Conservation (phyloP, 2,888 invertebrate genomes). For the Antitype chi region DNA sequence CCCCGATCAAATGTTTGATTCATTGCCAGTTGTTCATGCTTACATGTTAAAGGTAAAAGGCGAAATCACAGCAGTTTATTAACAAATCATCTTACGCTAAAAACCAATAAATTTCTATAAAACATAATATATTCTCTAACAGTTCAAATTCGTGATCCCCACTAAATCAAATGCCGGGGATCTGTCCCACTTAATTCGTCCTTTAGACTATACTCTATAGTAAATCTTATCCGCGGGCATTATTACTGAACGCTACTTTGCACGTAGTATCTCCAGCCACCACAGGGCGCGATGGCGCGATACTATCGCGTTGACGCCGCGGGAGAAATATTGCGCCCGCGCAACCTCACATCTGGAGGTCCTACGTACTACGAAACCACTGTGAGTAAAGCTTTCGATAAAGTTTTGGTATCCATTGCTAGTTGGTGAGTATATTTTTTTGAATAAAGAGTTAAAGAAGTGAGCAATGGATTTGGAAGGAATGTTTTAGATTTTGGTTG, state of each 20-base stretch:
- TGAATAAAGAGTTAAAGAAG: neutral
- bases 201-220: constrained; percentile 54
- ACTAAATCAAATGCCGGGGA: constrained; percentile 65
- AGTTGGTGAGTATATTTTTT: constrained; percentile 3
- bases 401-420: constrained; percentile 45
- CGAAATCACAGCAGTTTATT: neutral
- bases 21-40: neutral
- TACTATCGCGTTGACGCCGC: constrained; percentile 76
- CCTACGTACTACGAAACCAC: constrained; percentile 43
- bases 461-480: constrained; percentile 19
- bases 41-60: neutral
- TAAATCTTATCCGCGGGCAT: constrained; percentile 67
- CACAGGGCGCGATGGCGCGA: constrained; percentile 70
- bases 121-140: constrained; percentile 50
- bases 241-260: constrained; percentile 64
- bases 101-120: constrained; percentile 35
- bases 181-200: constrained; percentile 67
- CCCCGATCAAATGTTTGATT: neutral
- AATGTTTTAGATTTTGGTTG: neutral
- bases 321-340: constrained; percentile 72
- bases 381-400: neutral
- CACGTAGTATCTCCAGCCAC: constrained; percentile 67
- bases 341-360: constrained; percentile 59
- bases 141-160: constrained; percentile 55
- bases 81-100: constrained; percentile 4